A percentile compares a stretch with the other conserved stretches of the same genome.
phyloP scores from a whole-genome alignment of 2,113 vertebrate species.

The Tauraco erythrolophus region DNA sequence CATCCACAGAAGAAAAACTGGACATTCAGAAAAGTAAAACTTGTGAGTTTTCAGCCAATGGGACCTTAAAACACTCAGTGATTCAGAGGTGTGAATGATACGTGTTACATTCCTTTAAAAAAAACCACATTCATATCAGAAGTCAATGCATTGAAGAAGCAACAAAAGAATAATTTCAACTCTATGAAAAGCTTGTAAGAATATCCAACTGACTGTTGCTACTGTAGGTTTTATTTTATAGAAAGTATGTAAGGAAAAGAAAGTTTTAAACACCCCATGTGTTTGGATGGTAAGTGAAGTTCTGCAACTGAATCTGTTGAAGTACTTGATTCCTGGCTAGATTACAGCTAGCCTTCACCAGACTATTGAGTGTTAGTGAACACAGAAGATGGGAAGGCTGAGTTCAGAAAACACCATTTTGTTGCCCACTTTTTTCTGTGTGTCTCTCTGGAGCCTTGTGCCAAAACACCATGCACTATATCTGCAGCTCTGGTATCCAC shows the following conservation, averaged over 20 bases:
- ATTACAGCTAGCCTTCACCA: not conserved
- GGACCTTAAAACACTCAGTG: not conserved
- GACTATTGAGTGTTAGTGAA: not conserved
- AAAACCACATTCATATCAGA: not conserved
- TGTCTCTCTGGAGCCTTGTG: not conserved
- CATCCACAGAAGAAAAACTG: not conserved
- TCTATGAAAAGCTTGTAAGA: not conserved
- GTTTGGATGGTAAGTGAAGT: not conserved
- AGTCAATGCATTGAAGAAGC: not conserved
- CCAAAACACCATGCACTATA: not conserved
- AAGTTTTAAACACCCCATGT: not conserved
- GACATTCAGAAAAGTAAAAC: not conserved
- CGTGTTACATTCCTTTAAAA: accelerated
- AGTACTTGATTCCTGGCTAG: not conserved
- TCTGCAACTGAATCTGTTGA: not conserved
- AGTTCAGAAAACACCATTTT: not conserved
- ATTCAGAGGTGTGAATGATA: not conserved
- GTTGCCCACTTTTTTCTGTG: not conserved
- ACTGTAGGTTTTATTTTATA: not conserved
- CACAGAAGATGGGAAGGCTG: not conserved
- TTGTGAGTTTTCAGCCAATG: not conserved
- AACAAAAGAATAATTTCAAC: not conserved
- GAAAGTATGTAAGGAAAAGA: not conserved
- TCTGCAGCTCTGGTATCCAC: not conserved
- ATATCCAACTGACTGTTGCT: not conserved